A percentile compares a stretch with the other conserved stretches of the same genome.
Conservation (phyloP, 2,888 invertebrate species). For the Eristalis arbustorum region DNA sequence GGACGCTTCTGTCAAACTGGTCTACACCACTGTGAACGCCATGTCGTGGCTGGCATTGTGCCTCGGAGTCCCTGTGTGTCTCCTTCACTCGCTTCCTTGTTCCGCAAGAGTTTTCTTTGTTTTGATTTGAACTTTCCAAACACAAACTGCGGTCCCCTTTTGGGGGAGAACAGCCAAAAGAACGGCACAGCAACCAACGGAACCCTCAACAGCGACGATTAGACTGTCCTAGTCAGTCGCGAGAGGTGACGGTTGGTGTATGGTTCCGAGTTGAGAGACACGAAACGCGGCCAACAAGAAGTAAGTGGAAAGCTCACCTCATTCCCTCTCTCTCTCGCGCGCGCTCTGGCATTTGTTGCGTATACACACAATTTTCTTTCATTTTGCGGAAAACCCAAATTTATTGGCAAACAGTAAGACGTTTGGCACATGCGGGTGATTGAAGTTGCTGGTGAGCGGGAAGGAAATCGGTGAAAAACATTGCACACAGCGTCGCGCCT, state of each 20-base stretch:
- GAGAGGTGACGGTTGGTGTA: background rate
- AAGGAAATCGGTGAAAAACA: background rate
- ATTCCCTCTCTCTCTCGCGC: background rate
- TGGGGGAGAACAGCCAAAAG: background rate
- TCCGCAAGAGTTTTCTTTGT: slow-evolving; percentile 30
- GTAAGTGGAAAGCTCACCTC: slow-evolving; percentile 17
- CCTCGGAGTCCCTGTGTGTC: background rate
- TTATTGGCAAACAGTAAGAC: background rate
- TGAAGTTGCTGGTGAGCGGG: background rate
- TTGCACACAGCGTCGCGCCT: background rate
- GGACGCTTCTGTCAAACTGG: slow-evolving; percentile 36
- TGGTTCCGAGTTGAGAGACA: background rate
- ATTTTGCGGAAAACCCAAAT: background rate
- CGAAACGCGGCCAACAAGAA: slow-evolving; percentile 14
- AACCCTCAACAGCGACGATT: background rate
- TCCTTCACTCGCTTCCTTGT: background rate
- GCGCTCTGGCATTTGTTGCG: background rate
- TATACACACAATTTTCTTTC: background rate
- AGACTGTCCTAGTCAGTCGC: background rate
- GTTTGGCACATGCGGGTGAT: background rate
- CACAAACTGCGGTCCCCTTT: background rate
- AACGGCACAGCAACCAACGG: background rate
- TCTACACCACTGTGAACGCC: slow-evolving; percentile 32
- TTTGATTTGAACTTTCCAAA: slow-evolving; percentile 40
- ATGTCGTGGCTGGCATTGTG: background rate